A percentile compares a stretch with the other conserved stretches of the same genome.
phyloP scores from a whole-genome alignment of 2,888 invertebrate genomes.

The Hypena proboscidalis region DNA sequence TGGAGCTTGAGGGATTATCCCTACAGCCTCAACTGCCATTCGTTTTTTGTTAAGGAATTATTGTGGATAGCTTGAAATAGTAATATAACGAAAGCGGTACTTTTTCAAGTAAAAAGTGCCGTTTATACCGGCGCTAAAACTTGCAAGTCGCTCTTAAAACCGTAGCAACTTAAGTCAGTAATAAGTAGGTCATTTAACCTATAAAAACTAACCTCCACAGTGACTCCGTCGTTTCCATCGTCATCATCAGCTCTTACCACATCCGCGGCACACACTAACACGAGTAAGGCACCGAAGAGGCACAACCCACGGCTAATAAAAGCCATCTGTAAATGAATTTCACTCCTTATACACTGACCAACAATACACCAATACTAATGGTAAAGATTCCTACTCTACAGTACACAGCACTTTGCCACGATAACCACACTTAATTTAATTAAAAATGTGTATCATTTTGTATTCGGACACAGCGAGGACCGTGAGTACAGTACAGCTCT shows the following conservation, averaged over 20 bases:
- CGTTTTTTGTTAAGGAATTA: too few relatives aligned
- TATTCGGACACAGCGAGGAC: slow-evolving; percentile 19
- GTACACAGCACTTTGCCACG: slow-evolving; percentile 16
- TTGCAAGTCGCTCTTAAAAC: neutral
- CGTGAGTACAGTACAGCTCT: slow-evolving; percentile 2
- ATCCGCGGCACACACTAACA: slow-evolving; percentile 52
- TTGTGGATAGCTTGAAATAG: too few relatives aligned
- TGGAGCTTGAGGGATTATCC: too few relatives aligned
- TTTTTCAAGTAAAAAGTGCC: too few relatives aligned
- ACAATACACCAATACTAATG: slow-evolving; percentile 14
- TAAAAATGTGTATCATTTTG: slow-evolving; percentile 31
- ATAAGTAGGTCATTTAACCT: slow-evolving; percentile 56
- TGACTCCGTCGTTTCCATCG: slow-evolving; percentile 65
- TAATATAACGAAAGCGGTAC: too few relatives aligned
- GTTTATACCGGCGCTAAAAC: too few relatives aligned
- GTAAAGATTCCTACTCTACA: slow-evolving; percentile 13
- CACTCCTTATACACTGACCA: slow-evolving; percentile 13
- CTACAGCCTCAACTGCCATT: too few relatives aligned
- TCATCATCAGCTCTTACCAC: slow-evolving; percentile 53
- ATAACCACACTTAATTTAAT: slow-evolving; percentile 39
- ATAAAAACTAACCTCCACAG: slow-evolving; percentile 73
- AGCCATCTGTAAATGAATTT: slow-evolving; percentile 70
- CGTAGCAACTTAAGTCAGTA: neutral
- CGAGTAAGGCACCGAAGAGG: slow-evolving; percentile 60
- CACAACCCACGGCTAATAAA: slow-evolving; percentile 57